A percentile compares a stretch with the other conserved stretches of the same genome.
phyloP scores from a whole-genome alignment of 2,113 vertebrate genomes.

The Poecilia latipinna region DNA sequence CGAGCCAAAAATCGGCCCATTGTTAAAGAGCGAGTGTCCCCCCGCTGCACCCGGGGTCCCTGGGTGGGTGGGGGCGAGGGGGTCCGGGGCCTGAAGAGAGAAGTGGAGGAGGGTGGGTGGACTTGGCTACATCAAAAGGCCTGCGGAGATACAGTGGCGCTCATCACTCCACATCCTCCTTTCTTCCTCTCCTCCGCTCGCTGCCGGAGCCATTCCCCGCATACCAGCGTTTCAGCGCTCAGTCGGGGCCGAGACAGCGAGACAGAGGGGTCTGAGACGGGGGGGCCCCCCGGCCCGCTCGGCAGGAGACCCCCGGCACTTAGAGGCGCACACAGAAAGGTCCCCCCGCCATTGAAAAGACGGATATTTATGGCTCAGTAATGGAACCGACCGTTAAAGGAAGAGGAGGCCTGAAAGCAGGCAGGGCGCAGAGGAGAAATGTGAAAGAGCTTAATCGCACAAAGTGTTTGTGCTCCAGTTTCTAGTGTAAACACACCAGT shows the following conservation, averaged over 20 bases:
- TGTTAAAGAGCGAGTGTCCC: conserved; percentile 55
- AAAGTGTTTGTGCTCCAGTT: too few relatives aligned
- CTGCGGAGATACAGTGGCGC: conserved; percentile 73
- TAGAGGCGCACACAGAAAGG: conserved; percentile 33
- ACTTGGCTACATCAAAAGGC: conserved; percentile 74
- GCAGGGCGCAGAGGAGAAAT: background rate
- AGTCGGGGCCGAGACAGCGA: conserved; percentile 23
- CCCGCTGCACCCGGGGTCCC: conserved; percentile 59
- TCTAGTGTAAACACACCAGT: too few relatives aligned
- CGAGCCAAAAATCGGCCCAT: conserved; percentile 44
- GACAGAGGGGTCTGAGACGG: background rate
- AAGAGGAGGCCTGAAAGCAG: background rate
- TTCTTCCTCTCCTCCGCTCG: conserved; percentile 70
- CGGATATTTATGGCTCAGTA: background rate
- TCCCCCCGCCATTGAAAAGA: conserved; percentile 18
- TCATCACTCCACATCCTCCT: conserved; percentile 78
- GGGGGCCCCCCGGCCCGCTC: conserved; percentile 17
- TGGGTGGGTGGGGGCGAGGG: conserved; percentile 33
- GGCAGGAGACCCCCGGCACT: conserved; percentile 32
- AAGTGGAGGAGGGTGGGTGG: conserved; percentile 18
- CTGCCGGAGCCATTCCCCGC: conserved; percentile 69
- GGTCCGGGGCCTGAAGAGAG: background rate
- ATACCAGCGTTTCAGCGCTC: conserved; percentile 78
- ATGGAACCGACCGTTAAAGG: background rate
- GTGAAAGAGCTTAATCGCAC: background rate